Evolutionary conservation across 1,140 invertebrate genomes (phyloP).

Genomic region (Schmidtea mediterranea): DNA sequence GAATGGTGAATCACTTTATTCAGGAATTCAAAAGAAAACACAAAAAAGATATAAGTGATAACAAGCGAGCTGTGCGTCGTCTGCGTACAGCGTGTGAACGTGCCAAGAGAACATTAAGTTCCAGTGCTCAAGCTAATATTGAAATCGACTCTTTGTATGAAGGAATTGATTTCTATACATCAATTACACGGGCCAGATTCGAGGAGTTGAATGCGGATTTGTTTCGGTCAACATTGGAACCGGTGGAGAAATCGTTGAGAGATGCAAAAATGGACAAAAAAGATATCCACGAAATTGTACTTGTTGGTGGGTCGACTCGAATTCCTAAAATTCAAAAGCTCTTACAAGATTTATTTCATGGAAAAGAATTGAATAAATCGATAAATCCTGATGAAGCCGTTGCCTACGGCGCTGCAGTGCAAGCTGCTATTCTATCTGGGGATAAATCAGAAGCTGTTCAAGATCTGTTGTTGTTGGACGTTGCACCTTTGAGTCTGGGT

Average conservation of each 20-base stretch:
- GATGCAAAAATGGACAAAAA: slow-evolving; percentile 78
- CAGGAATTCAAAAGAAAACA: slow-evolving; percentile 21
- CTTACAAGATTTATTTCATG: slow-evolving; percentile 74
- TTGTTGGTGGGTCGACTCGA: slow-evolving; percentile 84
- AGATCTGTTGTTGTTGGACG: too few species aligned
- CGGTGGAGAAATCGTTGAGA: slow-evolving; percentile 66
- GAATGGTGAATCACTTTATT: too few species aligned
- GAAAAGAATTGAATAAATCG: slow-evolving; percentile 78
- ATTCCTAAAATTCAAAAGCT: slow-evolving; percentile 90
- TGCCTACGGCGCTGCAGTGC: slow-evolving; percentile 83
- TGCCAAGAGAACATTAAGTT: slow-evolving; percentile 73
- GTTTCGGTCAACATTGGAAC: too few species aligned
- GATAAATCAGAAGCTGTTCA: too few species aligned
- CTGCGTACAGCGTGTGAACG: slow-evolving; percentile 73
- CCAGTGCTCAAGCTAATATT: slow-evolving; percentile 51
- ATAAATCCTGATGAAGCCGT: too few species aligned
- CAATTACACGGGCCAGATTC: slow-evolving; percentile 32
- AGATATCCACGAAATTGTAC: slow-evolving; percentile 65
- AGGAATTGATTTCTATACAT: slow-evolving; percentile 81
- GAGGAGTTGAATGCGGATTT: too few species aligned
- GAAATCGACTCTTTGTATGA: slow-evolving; percentile 64
- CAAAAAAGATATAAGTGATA: slow-evolving; percentile 15
- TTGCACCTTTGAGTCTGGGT: slow-evolving; percentile 98
- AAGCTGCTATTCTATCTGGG: too few species aligned
- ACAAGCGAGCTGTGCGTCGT: slow-evolving; percentile 56